These are phyloP conservation scores for Lytechinus pictus DNA, from an alignment of 35 echinoderm and acorn worm species.

Conservation along the genomic window DNA sequence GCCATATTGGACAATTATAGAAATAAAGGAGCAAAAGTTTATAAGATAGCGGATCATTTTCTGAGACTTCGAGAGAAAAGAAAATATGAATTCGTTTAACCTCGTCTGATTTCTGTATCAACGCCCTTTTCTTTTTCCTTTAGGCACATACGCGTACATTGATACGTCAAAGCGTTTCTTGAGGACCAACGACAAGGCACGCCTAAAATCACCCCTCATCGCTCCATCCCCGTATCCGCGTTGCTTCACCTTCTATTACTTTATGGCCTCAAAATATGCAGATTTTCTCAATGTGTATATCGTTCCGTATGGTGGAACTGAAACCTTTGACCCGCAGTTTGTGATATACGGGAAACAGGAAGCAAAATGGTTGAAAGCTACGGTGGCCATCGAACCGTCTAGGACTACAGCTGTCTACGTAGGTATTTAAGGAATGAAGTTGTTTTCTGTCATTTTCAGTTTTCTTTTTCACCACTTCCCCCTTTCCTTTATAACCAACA, in stretches of 20 bases:
- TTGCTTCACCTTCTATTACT: constrained; percentile 60
- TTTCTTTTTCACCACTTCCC: too few species aligned
- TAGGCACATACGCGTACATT: constrained; percentile 61
- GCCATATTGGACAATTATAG: too few species aligned
- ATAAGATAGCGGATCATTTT: too few species aligned
- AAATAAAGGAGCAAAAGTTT: too few species aligned
- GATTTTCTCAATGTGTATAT: constrained; percentile 51
- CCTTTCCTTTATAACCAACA: too few species aligned
- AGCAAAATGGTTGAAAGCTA: constrained; percentile 40
- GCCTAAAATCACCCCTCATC: constrained; percentile 49
- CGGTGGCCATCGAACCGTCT: constrained; percentile 2
- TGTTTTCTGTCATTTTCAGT: background rate
- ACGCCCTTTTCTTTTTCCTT: background rate
- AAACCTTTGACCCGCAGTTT: constrained; percentile 19
- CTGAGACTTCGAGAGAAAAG: too few species aligned
- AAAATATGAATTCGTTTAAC: too few species aligned
- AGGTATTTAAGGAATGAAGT: constrained; percentile 12
- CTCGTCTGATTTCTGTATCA: too few species aligned
- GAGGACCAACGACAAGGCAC: constrained; percentile 47
- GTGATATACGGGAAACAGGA: constrained; percentile 55
- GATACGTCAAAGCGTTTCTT: constrained; percentile 22
- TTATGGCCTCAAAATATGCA: constrained; percentile 28
- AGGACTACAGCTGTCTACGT: constrained; percentile 54
- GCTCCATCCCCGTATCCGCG: background rate
- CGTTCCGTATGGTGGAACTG: background rate